Evolutionary conservation across 37 sponge, comb jelly and placozoan genomes (phyloP).

Genomic region (Diacarnus erythraeanus): DNA sequence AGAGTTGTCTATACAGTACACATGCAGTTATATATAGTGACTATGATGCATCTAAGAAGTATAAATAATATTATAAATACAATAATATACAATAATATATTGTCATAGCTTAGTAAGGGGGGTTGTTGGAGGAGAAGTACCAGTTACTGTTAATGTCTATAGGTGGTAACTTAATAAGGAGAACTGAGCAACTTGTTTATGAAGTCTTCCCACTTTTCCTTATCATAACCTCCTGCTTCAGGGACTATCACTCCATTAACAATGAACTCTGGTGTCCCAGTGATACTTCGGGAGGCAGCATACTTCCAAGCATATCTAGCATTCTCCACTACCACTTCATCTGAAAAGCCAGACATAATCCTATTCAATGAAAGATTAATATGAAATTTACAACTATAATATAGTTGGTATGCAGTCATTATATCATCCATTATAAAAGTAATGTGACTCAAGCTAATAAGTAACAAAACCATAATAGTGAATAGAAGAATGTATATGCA

Average conservation of each 20-base stretch:
- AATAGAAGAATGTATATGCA: too few relatives aligned
- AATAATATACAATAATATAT: too few relatives aligned
- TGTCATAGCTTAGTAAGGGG: neutral
- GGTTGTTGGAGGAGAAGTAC: neutral
- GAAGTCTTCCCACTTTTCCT: constrained; percentile 28
- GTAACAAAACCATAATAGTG: too few relatives aligned
- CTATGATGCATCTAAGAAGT: too few relatives aligned
- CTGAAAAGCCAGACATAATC: constrained; percentile 41
- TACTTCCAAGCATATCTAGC: constrained; percentile 65
- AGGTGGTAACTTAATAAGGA: neutral
- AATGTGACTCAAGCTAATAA: too few relatives aligned
- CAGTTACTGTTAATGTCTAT: neutral
- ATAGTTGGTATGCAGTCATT: too few relatives aligned
- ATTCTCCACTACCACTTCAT: constrained; percentile 7
- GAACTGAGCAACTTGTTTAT: constrained; percentile 20
- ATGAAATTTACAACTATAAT: too few relatives aligned
- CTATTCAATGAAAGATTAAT: constrained; percentile 15
- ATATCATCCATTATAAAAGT: too few relatives aligned
- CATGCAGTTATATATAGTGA: too few relatives aligned
- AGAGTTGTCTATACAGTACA: too few relatives aligned
- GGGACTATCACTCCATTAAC: constrained; percentile 62
- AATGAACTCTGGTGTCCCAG: constrained; percentile 61
- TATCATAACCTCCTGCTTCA: constrained; percentile 3
- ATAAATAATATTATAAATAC: too few relatives aligned
- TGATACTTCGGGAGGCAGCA: constrained; percentile 37